Conservation (phyloP, 1,140 invertebrate genomes). For the Hyposmocoma kahamanoa region DNA sequence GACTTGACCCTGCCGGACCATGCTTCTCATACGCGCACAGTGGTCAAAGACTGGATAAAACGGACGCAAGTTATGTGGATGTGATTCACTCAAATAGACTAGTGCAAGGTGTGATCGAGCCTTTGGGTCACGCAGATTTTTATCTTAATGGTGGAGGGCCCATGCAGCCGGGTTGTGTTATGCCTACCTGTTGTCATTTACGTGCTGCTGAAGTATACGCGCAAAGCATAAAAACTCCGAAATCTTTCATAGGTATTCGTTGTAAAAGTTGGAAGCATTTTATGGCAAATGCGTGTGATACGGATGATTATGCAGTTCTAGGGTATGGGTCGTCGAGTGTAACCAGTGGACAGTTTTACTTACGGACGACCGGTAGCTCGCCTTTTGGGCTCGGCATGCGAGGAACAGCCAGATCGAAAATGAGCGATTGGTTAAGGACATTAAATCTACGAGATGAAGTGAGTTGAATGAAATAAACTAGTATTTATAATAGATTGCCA, state of each 20-base stretch:
- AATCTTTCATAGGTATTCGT: constrained; percentile 67
- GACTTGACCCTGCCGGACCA: constrained; percentile 75
- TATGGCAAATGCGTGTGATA: constrained; percentile 60
- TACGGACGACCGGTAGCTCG: constrained; percentile 66
- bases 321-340: constrained; percentile 70
- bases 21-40: constrained; percentile 64
- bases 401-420: constrained; percentile 33
- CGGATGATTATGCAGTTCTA: constrained; percentile 56
- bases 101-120: constrained; percentile 73
- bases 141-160: constrained; percentile 80
- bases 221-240: constrained; percentile 74
- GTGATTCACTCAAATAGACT: constrained; percentile 78
- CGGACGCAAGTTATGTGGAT: constrained; percentile 77
- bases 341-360: constrained; percentile 73
- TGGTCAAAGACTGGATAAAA: constrained; percentile 74
- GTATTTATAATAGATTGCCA: constrained; percentile 25
- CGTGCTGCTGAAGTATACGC: constrained; percentile 75
- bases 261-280: constrained; percentile 69
- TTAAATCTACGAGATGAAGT: constrained; percentile 16
- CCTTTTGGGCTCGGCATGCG: constrained; percentile 70
- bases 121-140: constrained; percentile 79
- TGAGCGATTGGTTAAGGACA: constrained; percentile 20
- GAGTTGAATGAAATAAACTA: background rate
- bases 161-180: constrained; percentile 77
- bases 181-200: constrained; percentile 77